Base-by-base conservation (phyloP, 2,888 invertebrate species). In the Lasioglossum villosulum region DNA sequence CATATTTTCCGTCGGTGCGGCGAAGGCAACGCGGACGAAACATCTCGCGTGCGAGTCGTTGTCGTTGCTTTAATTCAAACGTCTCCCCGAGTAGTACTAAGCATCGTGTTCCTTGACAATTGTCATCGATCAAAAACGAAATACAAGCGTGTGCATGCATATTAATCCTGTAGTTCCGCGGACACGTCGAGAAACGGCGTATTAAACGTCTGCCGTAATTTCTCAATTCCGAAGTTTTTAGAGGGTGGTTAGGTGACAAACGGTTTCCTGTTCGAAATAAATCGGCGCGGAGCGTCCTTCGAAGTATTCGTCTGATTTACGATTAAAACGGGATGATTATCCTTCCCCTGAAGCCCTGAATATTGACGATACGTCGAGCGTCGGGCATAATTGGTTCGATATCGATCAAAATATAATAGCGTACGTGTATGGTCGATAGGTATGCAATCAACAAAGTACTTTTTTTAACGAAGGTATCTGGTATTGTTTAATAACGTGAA, bases 41-140 rank as follows among this genome's bases (percentile, higher is more conserved):
- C 70, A 45, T 79, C 82, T 89, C 80, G 81, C 89, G 89, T 87
- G 89, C 84, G 56, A 83, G 85, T 83, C 71, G 76, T 52, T 78
- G 68, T 83, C 89, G 75, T 75, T 75, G 82, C 66, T 83, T 78
- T 82, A 74, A 83, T 72, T 80, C 76, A 72, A 78, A 77, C 80
- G 63, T 78, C 83, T 86, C 73, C 48, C 37, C 71, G 42, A 63
- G 63, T 45, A 45, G 76, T 78, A 74, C 74, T 66, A 86, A 86
- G 71, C 48, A 77, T 74, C 75, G 75, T 82, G 77, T 71, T 63
- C 80, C 74, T 80, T 83, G 89, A 89, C 86, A 86, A 86, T 86
- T 70, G 80, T 83, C 86, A 86, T 87, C 83, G 80, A 87, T 86
- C 86, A 86, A 75, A 73, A 56, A 45, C 56, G 56, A 75, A 66